phyloP scores from a whole-genome alignment of 92 coral and sea anemone genomes.

The Parazoanthus swiftii region DNA sequence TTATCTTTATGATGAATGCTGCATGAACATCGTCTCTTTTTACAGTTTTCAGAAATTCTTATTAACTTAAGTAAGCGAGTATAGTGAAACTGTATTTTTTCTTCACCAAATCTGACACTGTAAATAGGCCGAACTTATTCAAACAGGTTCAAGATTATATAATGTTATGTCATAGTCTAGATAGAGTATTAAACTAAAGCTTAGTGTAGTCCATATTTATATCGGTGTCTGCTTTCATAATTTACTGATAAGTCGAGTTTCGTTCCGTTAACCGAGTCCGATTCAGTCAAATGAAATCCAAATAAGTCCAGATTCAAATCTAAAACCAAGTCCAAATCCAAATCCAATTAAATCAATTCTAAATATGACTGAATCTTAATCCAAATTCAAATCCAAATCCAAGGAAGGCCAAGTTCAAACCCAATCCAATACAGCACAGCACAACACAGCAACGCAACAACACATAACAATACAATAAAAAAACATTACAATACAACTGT shows the following conservation, averaged over 20 bases:
- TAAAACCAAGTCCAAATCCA: neutral
- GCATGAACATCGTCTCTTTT: neutral
- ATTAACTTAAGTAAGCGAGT: neutral
- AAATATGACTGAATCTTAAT: too few species aligned
- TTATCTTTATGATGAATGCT: too few species aligned
- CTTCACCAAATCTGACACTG: neutral
- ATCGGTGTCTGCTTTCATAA: neutral
- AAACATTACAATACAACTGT: too few species aligned
- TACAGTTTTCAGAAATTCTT: too few species aligned
- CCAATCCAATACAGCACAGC: too few species aligned
- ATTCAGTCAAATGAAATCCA: too few species aligned
- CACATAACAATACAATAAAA: too few species aligned
- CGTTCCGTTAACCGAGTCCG: neutral
- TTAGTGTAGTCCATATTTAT: neutral
- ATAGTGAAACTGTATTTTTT: neutral
- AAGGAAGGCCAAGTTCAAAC: too few species aligned
- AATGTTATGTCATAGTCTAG: neutral
- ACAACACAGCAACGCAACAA: neutral
- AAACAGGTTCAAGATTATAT: neutral
- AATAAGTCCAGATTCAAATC: neutral
- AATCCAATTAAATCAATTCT: neutral
- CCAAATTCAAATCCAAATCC: neutral
- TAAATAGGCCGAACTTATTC: neutral
- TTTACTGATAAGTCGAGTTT: neutral
- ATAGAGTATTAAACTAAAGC: neutral